A percentile compares a stretch with the other conserved stretches of the same genome.
Conservation (phyloP, 2,888 invertebrate genomes). For the Acleris emargana region DNA sequence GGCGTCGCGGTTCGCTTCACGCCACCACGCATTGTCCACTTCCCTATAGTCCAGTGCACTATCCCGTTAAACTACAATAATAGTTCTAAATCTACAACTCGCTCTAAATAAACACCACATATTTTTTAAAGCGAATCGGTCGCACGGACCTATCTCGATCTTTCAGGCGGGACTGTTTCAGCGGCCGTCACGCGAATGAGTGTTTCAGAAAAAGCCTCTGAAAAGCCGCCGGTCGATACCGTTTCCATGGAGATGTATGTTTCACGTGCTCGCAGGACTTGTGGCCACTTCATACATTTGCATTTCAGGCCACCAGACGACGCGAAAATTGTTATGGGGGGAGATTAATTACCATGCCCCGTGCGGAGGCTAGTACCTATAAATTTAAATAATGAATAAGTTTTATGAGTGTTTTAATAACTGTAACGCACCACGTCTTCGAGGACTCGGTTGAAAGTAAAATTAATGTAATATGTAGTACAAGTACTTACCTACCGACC, state of each 20-base stretch:
- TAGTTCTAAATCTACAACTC: background rate
- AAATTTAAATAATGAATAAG: slow-evolving; percentile 27
- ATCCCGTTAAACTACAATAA: too few species aligned
- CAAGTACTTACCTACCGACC: slow-evolving; percentile 1
- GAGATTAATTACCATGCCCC: slow-evolving; percentile 47
- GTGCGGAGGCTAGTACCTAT: slow-evolving; percentile 16
- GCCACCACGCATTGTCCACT: slow-evolving; percentile 75
- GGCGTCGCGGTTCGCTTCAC: slow-evolving; percentile 74
- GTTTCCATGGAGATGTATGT: slow-evolving; percentile 76
- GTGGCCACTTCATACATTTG: slow-evolving; percentile 69
- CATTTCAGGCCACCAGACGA: slow-evolving; percentile 76
- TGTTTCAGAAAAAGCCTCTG: slow-evolving; percentile 78
- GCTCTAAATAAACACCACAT: slow-evolving; percentile 1
- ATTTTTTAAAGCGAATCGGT: slow-evolving; percentile 5
- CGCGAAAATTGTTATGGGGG: slow-evolving; percentile 58
- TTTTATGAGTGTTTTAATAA: slow-evolving; percentile 14
- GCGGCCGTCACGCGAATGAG: slow-evolving; percentile 75
- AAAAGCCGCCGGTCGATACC: slow-evolving; percentile 80
- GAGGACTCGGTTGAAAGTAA: slow-evolving; percentile 29
- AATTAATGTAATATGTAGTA: slow-evolving; percentile 9
- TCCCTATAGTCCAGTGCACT: slow-evolving; percentile 38
- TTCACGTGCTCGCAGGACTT: slow-evolving; percentile 70
- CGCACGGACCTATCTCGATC: slow-evolving; percentile 53
- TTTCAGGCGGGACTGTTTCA: slow-evolving; percentile 73
- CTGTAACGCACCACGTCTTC: slow-evolving; percentile 20